Conservation (phyloP, 2,888 invertebrate species). For the Agrotis exclamationis region DNA sequence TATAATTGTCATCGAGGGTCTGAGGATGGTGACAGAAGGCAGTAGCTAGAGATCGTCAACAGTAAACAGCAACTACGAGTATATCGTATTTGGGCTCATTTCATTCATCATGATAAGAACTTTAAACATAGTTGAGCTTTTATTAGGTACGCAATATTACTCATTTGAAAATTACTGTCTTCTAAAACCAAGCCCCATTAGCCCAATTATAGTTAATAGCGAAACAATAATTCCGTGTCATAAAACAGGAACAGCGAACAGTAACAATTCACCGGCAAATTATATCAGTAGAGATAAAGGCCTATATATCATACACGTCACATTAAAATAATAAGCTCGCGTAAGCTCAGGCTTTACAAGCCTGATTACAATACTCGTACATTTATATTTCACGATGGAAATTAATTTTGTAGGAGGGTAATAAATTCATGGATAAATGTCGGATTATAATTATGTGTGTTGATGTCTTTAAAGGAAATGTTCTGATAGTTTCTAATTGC, state of each 20-base stretch:
- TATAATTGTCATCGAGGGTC: too few species aligned
- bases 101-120: too few species aligned
- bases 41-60: too few species aligned
- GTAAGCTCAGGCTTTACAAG: conserved; percentile 55
- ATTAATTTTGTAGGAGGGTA: conserved; percentile 50
- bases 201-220: conserved; percentile 22
- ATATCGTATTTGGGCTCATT: too few species aligned
- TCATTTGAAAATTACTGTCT: background rate
- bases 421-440: conserved; percentile 21
- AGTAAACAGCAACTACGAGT: too few species aligned
- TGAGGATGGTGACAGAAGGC: too few species aligned
- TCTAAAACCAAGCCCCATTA: background rate
- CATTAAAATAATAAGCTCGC: conserved; percentile 64
- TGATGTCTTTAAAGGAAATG: background rate
- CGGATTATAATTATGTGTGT: conserved; percentile 5
- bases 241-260: conserved; percentile 30
- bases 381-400: conserved; percentile 56
- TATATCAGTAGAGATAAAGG: conserved; percentile 60
- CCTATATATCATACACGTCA: conserved; percentile 62
- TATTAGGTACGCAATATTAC: too few species aligned
- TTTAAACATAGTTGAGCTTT: too few species aligned
- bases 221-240: conserved; percentile 44
- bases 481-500: background rate
- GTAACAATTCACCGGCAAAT: conserved; percentile 54
- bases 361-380: conserved; percentile 60